Evolutionary conservation across 2,113 vertebrate species (phyloP).

Genomic region (Vicugna pacos): DNA sequence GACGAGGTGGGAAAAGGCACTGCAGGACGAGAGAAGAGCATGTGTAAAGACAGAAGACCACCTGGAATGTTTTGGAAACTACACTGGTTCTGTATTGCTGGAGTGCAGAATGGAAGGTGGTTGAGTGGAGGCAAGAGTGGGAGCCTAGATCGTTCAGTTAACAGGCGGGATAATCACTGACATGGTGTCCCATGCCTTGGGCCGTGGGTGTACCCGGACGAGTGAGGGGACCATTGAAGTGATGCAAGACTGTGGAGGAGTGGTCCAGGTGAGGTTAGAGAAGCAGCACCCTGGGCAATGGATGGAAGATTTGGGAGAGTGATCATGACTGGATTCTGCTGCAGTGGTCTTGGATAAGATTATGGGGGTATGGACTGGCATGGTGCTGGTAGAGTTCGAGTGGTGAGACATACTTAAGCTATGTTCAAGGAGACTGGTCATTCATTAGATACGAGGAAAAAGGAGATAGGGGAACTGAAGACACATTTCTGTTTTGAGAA

Average conservation of each 20-base stretch:
- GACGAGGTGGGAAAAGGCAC: background rate
- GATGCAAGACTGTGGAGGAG: background rate
- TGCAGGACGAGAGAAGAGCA: background rate
- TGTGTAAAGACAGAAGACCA: fast-evolving
- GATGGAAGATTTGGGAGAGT: too few species aligned
- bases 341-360: background rate
- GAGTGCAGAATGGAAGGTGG: background rate
- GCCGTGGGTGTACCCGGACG: background rate
- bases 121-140: background rate
- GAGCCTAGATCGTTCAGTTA: background rate
- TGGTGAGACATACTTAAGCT: background rate
- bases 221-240: fast-evolving
- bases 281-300: background rate
- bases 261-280: background rate
- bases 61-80: background rate
- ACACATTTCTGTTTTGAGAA: background rate
- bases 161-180: background rate
- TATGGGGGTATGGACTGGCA: too few species aligned
- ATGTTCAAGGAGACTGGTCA: background rate
- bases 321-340: background rate
- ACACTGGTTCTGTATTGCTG: background rate
- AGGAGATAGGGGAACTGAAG: background rate
- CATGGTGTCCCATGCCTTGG: fast-evolving
- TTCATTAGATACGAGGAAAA: background rate
- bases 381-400: background rate